Percentiles rank a stretch among this genome's conserved stretches.
Conservation (phyloP, 2,797 vertebrate genomes). For the Myripristis jacobus region DNA sequence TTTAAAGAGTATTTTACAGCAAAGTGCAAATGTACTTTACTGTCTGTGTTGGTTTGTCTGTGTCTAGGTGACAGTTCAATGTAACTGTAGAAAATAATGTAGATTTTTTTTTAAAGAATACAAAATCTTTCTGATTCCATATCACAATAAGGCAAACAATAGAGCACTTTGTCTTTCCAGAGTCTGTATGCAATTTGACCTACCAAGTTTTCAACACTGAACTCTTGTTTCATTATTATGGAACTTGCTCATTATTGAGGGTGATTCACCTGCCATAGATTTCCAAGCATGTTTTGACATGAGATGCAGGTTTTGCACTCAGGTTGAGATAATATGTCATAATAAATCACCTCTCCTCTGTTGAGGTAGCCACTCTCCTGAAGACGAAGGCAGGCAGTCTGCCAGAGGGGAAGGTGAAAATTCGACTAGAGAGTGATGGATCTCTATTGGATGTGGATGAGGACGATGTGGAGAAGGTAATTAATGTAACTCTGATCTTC, state of each 20-base stretch:
- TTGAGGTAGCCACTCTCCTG: slow-evolving; percentile 87
- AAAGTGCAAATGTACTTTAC: neutral
- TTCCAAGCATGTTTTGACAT: slow-evolving; percentile 38
- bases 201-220: slow-evolving; percentile 23
- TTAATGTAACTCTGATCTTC: slow-evolving; percentile 61
- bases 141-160: slow-evolving; percentile 18
- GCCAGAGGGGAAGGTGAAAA: slow-evolving; percentile 94
- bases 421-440: slow-evolving; percentile 94
- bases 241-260: slow-evolving; percentile 46
- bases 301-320: slow-evolving; percentile 38
- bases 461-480: slow-evolving; percentile 96
- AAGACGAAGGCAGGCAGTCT: slow-evolving; percentile 86
- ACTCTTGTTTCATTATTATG: slow-evolving; percentile 45
- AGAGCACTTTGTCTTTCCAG: slow-evolving; percentile 17
- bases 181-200: slow-evolving; percentile 27
- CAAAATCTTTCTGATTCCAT: slow-evolving; percentile 28
- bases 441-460: slow-evolving; percentile 95
- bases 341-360: slow-evolving; percentile 55
- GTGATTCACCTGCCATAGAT: slow-evolving; percentile 26
- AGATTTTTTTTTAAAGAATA: slow-evolving; percentile 1
- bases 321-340: slow-evolving; percentile 49
- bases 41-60: neutral
- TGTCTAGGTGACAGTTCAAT: slow-evolving; percentile 19
- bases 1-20: neutral
- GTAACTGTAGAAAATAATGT: neutral